A percentile compares a stretch with the other conserved stretches of the same genome.
Conservation (phyloP, 1,140 invertebrate genomes). For the Caligus rogercresseyi region DNA sequence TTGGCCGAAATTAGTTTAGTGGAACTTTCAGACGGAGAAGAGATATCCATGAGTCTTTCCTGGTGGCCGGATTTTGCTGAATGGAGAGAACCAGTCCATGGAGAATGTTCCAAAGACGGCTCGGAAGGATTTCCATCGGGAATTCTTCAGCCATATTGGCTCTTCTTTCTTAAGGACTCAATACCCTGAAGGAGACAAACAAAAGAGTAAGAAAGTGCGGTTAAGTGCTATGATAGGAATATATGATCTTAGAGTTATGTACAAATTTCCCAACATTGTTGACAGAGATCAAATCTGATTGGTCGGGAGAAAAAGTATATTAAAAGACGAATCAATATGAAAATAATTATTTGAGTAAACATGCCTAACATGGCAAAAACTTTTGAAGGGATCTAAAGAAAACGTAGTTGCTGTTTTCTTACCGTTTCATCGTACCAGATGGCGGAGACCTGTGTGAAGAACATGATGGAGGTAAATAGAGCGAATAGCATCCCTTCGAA, state of each 20-base stretch:
- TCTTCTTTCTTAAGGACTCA: slow-evolving; percentile 86
- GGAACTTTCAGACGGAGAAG: slow-evolving; percentile 13
- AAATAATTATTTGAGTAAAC: background rate
- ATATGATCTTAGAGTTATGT: too few relatives aligned
- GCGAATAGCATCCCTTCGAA: slow-evolving; percentile 94
- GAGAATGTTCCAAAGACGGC: slow-evolving; percentile 86
- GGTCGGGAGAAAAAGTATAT: slow-evolving; percentile 3
- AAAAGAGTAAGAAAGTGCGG: slow-evolving; percentile 6
- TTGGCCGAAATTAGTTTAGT: too few relatives aligned
- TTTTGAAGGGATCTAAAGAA: background rate
- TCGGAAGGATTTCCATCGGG: slow-evolving; percentile 79
- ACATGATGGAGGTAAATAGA: slow-evolving; percentile 96
- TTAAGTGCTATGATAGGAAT: too few relatives aligned
- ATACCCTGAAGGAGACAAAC: slow-evolving; percentile 48
- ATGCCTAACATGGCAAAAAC: too few relatives aligned
- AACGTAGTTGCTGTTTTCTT: slow-evolving; percentile 26
- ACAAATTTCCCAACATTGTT: too few relatives aligned
- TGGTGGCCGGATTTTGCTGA: slow-evolving; percentile 38
- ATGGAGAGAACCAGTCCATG: slow-evolving; percentile 82
- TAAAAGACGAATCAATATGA: slow-evolving; percentile 3
- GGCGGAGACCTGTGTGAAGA: slow-evolving; percentile 86
- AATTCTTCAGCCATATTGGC: slow-evolving; percentile 71
- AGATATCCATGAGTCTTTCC: slow-evolving; percentile 13
- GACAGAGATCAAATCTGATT: too few relatives aligned
- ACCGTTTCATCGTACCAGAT: slow-evolving; percentile 98